phyloP scores from a whole-genome alignment of 2,888 invertebrate genomes.

The Rhogogaster chlorosoma region DNA sequence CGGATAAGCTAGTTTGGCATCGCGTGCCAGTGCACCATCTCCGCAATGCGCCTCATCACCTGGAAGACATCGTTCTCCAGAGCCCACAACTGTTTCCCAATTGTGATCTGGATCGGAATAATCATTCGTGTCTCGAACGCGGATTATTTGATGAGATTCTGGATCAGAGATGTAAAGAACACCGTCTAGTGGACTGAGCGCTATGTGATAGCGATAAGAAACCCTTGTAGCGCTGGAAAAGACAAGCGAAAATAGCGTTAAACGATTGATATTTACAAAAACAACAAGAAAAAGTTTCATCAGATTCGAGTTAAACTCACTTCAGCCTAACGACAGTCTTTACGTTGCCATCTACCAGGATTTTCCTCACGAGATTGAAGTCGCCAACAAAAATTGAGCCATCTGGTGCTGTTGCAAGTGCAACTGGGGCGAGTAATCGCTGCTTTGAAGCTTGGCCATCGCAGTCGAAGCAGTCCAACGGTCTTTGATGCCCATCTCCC shows the following conservation, averaged over 20 bases:
- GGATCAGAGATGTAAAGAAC: constrained; percentile 97
- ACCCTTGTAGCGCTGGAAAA: constrained; percentile 91
- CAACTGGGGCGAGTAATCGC: constrained; percentile 94
- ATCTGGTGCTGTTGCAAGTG: constrained; percentile 94
- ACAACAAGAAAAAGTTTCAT: too few relatives aligned
- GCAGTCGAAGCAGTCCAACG: constrained; percentile 91
- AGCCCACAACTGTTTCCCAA: constrained; percentile 97
- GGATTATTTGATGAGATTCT: constrained; percentile 95
- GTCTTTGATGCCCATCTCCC: constrained; percentile 95
- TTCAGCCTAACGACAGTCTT: constrained; percentile 89
- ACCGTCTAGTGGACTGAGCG: constrained; percentile 95
- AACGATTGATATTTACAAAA: neutral
- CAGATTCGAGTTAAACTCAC: constrained; percentile 79
- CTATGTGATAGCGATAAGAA: constrained; percentile 98
- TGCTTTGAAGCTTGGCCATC: constrained; percentile 89
- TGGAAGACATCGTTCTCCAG: constrained; percentile 95
- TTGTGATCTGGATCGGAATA: constrained; percentile 93
- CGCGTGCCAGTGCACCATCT: constrained; percentile 94
- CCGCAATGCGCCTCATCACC: constrained; percentile 98
- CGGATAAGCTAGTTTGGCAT: constrained; percentile 96
- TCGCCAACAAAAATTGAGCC: constrained; percentile 97
- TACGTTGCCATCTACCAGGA: constrained; percentile 91
- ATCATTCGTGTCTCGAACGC: constrained; percentile 90
- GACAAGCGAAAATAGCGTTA: neutral
- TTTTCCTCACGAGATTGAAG: constrained; percentile 94